Evolutionary conservation across 2,888 invertebrate species (phyloP).

Genomic region (Mystacides longicornis): DNA sequence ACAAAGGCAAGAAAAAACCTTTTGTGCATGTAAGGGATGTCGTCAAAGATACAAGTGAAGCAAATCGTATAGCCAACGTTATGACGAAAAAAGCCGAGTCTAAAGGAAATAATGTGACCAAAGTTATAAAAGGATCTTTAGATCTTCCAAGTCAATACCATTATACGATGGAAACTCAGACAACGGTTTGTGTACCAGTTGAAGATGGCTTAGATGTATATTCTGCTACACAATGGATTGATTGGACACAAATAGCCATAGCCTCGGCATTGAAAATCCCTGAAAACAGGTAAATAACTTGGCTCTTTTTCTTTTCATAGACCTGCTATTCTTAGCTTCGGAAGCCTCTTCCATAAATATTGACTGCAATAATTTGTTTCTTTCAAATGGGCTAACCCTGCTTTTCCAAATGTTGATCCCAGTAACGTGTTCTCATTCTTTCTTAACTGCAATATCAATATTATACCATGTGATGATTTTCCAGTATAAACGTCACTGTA

Average conservation of each 20-base stretch:
- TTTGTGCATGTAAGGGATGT: constrained; percentile 45
- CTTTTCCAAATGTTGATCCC: no score
- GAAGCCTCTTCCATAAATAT: no score
- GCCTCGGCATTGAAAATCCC: constrained; percentile 48
- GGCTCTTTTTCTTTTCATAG: neutral
- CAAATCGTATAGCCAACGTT: constrained; percentile 38
- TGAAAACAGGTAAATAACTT: constrained; percentile 46
- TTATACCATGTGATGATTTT: no score
- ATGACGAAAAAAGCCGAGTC: constrained; percentile 33
- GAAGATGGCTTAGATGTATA: constrained; percentile 63
- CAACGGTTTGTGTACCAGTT: constrained; percentile 53
- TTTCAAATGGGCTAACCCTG: no score
- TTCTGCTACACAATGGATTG: constrained; percentile 58
- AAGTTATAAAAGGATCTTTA: constrained; percentile 51
- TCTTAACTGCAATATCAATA: no score
- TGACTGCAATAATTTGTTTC: no score
- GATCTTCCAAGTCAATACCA: constrained; percentile 61
- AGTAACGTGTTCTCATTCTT: no score
- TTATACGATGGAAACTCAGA: constrained; percentile 70
- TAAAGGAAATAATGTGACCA: constrained; percentile 39
- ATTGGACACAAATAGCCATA: constrained; percentile 50
- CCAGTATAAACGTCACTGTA: constrained; percentile 63
- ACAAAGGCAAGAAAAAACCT: constrained; percentile 38
- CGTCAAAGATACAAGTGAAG: constrained; percentile 39
- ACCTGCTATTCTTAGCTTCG: no score